phyloP scores from a whole-genome alignment of 64 coral and sea anemone species.

The Actinia tenebrosa region DNA sequence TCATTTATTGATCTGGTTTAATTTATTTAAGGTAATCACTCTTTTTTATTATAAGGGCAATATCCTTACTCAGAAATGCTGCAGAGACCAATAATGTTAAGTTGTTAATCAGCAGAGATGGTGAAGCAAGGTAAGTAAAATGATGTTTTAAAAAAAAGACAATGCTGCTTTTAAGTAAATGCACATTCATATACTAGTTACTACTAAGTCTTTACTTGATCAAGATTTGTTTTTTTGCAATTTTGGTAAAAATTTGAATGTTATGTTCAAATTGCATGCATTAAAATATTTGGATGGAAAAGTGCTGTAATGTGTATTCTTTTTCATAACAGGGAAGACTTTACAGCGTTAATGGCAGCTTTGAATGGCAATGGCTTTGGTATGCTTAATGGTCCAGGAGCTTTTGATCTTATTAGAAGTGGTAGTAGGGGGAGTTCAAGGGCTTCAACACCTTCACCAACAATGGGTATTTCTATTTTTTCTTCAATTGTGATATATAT shows the following conservation, averaged over 20 bases:
- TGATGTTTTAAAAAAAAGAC: too few relatives aligned
- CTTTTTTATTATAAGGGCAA: conserved; percentile 49
- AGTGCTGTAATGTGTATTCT: background rate
- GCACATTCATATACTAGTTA: too few relatives aligned
- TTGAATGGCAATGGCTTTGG: conserved; percentile 29
- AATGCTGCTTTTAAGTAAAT: too few relatives aligned
- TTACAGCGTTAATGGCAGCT: conserved; percentile 54
- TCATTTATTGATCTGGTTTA: too few relatives aligned
- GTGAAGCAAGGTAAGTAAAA: conserved; percentile 46
- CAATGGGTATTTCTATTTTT: conserved; percentile 61
- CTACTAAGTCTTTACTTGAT: too few relatives aligned
- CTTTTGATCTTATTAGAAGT: conserved; percentile 42
- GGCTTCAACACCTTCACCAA: conserved; percentile 84
- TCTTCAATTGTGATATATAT: background rate
- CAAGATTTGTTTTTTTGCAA: too few relatives aligned
- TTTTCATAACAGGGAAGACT: conserved; percentile 50
- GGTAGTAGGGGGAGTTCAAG: conserved; percentile 68
- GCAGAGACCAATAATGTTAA: conserved; percentile 74
- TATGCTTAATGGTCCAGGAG: background rate
- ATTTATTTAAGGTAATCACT: background rate
- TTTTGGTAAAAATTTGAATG: too few relatives aligned
- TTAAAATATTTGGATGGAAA: background rate
- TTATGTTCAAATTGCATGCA: too few relatives aligned
- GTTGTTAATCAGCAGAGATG: conserved; percentile 66
- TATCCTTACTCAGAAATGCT: conserved; percentile 64